Conservation (phyloP, 2,888 invertebrate genomes). For the Dryococelus australis region DNA sequence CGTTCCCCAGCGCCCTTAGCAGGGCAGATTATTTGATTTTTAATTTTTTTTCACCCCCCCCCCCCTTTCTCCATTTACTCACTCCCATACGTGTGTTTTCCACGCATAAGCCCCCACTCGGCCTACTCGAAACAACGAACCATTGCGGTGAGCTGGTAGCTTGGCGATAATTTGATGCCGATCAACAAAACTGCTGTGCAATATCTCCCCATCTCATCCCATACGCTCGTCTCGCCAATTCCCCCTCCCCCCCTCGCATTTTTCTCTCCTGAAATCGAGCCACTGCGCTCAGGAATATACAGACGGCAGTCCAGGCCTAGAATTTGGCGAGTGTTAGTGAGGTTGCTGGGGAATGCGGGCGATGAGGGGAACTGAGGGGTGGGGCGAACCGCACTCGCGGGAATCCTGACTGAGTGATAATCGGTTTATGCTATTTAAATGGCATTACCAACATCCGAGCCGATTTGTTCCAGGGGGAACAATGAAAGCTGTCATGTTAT, state of each 20-base stretch:
- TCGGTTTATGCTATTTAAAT: slow-evolving; percentile 3
- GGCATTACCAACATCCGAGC: neutral
- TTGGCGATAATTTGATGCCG: neutral
- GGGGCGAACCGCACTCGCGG: neutral
- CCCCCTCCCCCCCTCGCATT: neutral
- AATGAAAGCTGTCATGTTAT: neutral
- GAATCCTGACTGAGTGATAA: neutral
- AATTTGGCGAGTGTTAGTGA: neutral
- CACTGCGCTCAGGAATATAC: neutral
- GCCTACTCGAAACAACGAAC: neutral
- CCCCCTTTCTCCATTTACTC: no score
- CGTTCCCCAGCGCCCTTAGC: neutral
- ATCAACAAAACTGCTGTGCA: neutral
- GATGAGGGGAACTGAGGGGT: neutral
- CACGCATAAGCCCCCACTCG: neutral
- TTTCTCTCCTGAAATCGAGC: neutral
- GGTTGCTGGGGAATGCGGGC: neutral
- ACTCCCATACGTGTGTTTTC: neutral
- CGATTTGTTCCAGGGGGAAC: neutral
- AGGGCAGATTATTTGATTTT: neutral
- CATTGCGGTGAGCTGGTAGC: neutral
- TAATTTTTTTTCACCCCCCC: neutral
- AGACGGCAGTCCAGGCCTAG: neutral
- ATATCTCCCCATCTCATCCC: neutral
- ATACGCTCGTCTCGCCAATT: neutral